phyloP scores from a whole-genome alignment of 2,888 invertebrate species.

The Pemphredon lugubris region DNA sequence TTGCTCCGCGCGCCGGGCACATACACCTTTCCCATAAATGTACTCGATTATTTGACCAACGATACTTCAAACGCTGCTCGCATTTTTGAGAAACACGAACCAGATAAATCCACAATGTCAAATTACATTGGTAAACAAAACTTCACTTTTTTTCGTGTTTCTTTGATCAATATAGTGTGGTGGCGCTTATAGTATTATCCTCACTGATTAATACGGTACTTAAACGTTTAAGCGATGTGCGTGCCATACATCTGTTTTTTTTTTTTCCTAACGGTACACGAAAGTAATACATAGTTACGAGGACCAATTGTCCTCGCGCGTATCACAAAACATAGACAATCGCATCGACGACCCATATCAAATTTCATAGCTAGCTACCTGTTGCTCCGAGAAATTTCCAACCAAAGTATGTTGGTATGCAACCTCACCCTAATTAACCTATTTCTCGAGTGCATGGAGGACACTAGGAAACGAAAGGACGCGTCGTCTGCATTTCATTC shows the following conservation, averaged over 20 bases:
- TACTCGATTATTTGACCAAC: too few relatives aligned
- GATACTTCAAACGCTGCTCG: too few relatives aligned
- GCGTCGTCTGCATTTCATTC: not conserved
- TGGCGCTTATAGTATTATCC: too few relatives aligned
- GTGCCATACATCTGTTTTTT: too few relatives aligned
- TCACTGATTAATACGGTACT: too few relatives aligned
- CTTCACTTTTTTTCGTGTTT: not conserved
- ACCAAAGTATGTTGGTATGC: conserved; percentile 48
- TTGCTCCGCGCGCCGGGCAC: too few relatives aligned
- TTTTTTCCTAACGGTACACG: too few relatives aligned
- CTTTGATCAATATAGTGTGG: too few relatives aligned
- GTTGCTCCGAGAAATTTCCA: conserved; percentile 54
- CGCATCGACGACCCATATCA: conserved; percentile 47
- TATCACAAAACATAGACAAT: conserved; percentile 25
- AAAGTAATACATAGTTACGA: too few relatives aligned
- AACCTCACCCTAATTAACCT: conserved; percentile 47
- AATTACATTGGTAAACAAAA: not conserved
- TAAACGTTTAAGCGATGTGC: too few relatives aligned
- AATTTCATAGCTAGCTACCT: conserved; percentile 52
- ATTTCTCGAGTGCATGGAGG: conserved; percentile 16
- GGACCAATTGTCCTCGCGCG: not conserved
- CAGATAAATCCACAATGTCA: not conserved
- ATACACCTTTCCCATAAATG: too few relatives aligned
- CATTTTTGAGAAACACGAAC: not conserved
- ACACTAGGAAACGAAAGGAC: conserved; percentile 17